Evolutionary conservation across 1,140 invertebrate species (phyloP), one percentile per base, ranked within the genome.

Genomic region (Drosophila serrata): DNA sequence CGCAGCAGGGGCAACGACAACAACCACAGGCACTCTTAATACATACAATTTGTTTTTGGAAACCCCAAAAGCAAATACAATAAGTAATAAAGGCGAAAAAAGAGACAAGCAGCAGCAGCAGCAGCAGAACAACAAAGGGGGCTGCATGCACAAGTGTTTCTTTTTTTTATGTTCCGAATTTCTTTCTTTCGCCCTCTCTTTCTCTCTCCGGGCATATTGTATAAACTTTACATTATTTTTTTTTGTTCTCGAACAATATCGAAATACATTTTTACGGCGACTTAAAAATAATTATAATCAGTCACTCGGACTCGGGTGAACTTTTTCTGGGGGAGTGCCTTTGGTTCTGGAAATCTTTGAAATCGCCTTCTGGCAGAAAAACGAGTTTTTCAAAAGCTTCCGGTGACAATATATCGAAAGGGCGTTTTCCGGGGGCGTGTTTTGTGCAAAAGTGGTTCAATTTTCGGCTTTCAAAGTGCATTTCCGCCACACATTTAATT

Each of bases 11-110:
- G 49, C 24, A 51, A 31, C 59, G 51, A 4, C 70, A 81, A 59
- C 78, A 81, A 74, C 48, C 31, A 6, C 79, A 82, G 59, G 61
- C 81, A 84, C 76, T 76, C 60, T 84, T 70, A 82, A 82, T 72
- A 63, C 56, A 84, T 72, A 37, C 61, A 70, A 59, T 59, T 74
- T 33, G 2, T 86, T 86, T 81, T 74, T 78, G 77, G 40, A 81
- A 85, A 77, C 81, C 77, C 70, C 65, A 81, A 73, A 84, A 62
- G 51, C 39, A 59, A 62, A 67, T 67, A 55, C 49, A 65, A 48
- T 59, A 76, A 67, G 69, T 61, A 58, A 76, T 31, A 62, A 55
- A 77, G 15, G 19, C 51, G 13, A 55, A 62, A 37, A 49, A 22
- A 61, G 33, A 45, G 13, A 61, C 42, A 75, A 62, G 22, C 27